Conservation (phyloP, 2,888 invertebrate genomes). For the Andrena flavipes region DNA sequence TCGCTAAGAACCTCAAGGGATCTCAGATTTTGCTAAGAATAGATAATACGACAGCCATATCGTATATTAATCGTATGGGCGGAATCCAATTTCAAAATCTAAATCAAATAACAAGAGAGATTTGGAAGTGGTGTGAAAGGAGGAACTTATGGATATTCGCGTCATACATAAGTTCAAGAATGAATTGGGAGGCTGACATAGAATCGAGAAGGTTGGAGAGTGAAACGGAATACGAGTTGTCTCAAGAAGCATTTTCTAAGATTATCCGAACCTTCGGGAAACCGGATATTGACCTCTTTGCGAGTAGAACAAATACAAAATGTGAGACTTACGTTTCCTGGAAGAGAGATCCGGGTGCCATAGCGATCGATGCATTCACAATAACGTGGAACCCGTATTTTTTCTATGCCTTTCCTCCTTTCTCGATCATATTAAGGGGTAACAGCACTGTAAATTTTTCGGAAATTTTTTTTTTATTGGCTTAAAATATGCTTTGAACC, state of each 20-base stretch:
- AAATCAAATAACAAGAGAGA: slow-evolving; percentile 12
- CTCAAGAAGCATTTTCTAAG: background rate
- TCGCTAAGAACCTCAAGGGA: slow-evolving; percentile 8
- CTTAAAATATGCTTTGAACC: no score
- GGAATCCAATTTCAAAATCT: background rate
- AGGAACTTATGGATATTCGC: slow-evolving; percentile 20
- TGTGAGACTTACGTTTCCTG: slow-evolving; percentile 6
- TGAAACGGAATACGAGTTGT: background rate
- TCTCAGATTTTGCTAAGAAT: slow-evolving; percentile 20
- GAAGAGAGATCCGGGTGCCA: slow-evolving; percentile 1
- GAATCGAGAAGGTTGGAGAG: slow-evolving; percentile 21
- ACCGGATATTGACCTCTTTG: slow-evolving; percentile 25
- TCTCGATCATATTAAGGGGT: background rate
- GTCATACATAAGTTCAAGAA: slow-evolving; percentile 21
- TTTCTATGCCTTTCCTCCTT: slow-evolving; percentile 28
- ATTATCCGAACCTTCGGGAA: background rate
- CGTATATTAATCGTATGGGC: no score
- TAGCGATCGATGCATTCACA: slow-evolving; percentile 19
- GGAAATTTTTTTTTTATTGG: no score
- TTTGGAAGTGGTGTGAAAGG: slow-evolving; percentile 32
- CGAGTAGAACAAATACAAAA: slow-evolving; percentile 26
- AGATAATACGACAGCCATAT: slow-evolving; percentile 36
- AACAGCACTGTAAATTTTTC: no score
- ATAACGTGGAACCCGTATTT: background rate
- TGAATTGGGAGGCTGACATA: slow-evolving; percentile 16